Evolutionary conservation across 1,140 invertebrate genomes (phyloP).

Genomic region (Leptonema lineaticorne): DNA sequence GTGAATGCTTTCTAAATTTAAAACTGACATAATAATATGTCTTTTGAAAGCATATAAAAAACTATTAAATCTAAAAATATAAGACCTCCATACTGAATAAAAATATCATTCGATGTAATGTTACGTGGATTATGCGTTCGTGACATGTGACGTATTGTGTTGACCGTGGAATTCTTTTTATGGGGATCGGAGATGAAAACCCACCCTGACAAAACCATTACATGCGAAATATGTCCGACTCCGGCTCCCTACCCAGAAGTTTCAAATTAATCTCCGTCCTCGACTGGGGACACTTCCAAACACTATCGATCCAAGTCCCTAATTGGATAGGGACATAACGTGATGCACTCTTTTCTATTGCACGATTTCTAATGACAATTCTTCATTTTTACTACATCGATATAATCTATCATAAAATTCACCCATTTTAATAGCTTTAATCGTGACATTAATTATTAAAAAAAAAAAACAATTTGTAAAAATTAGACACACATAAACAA

Average conservation of each 20-base stretch:
- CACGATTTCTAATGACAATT: background rate
- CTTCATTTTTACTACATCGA: background rate
- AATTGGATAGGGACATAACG: conserved; percentile 34
- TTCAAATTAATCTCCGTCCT: conserved; percentile 42
- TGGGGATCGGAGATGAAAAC: background rate
- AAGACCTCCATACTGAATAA: background rate
- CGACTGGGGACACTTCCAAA: conserved; percentile 2
- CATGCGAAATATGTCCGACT: conserved; percentile 36
- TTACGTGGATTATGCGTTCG: background rate
- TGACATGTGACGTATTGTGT: conserved; percentile 19
- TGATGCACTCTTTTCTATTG: conserved; percentile 1
- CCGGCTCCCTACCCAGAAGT: conserved; percentile 25
- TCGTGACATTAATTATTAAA: background rate
- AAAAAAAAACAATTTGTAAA: background rate
- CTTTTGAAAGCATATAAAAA: too few relatives aligned
- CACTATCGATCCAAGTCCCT: conserved; percentile 36
- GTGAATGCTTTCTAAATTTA: too few relatives aligned
- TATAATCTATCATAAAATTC: background rate
- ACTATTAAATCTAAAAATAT: too few relatives aligned
- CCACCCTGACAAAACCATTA: conserved; percentile 32
- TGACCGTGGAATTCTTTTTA: conserved; percentile 1
- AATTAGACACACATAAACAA: background rate
- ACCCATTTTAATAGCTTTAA: background rate
- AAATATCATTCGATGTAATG: too few relatives aligned
- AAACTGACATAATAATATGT: too few relatives aligned